Base-by-base conservation (phyloP, 2,888 invertebrate genomes). In the Meloe dianella region DNA sequence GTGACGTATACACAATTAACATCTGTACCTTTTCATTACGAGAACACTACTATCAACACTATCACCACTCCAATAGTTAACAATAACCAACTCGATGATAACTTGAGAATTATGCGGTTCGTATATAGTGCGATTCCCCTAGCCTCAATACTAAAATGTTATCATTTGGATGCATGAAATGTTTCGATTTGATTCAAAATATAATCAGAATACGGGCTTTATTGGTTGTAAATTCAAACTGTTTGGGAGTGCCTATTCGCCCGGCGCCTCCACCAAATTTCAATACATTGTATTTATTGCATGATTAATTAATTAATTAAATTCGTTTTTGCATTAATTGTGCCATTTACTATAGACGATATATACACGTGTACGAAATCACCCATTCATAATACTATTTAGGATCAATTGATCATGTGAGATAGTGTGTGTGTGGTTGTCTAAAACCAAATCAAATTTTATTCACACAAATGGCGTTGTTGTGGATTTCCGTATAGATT, bases 1-100 rank as follows among this genome's bases (percentile, higher is more conserved):
- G 73, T 76, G 77, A 77, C 78, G 77, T 74, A 68, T 71, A 75
- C 70, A 75, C 76, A 75, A 76, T 78, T 76, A 77, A 72, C 74
- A 74, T 76, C 73, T 67, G 57, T 47, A 63, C 24, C 12, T 12
- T 8, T 14, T 54, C 22, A 54, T 54, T 12, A 17, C 12, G 2
- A 12, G 5, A 41, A 17, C 5, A 41, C 1, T 41, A 41, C 17
- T 4, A 54, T 20, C 54, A 24, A 1, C 54, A 12, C 3, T 10
- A 54, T 54, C 54, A 54, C 12, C 22, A 20, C 20, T 12, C 20
- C 20, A 9, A 4, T 24, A 24, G 3, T 22, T 8, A 24, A 54
- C 54, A 54, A 54, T 54, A 24, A 54, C 54, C 8, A 20, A 20
- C 20, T 47, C 9, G 20, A 20, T 47, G 47, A 47, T 47, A 47